phyloP scores from a whole-genome alignment of 2,113 vertebrate species.

The Pogonocichla stellata region DNA sequence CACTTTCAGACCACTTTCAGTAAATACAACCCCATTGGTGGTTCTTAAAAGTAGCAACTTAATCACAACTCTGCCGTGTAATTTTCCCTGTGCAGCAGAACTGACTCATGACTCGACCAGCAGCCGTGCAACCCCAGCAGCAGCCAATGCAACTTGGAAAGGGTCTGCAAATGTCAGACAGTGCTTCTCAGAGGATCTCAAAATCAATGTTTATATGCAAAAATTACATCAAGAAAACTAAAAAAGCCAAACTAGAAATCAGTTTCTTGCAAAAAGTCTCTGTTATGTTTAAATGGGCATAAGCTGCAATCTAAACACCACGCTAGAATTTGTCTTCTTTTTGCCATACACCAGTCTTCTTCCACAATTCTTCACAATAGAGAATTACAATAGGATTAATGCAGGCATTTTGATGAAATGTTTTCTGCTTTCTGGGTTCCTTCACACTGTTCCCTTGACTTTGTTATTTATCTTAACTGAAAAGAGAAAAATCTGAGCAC shows the following conservation, averaged over 20 bases:
- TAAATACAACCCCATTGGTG: not conserved
- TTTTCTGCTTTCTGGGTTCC: not conserved
- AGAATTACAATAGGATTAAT: not conserved
- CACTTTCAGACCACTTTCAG: not conserved
- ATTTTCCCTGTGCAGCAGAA: not conserved
- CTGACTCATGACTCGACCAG: not conserved
- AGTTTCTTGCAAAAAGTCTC: not conserved
- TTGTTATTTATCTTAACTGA: not conserved
- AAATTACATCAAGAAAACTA: not conserved
- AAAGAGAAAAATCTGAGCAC: not conserved
- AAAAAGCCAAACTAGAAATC: not conserved
- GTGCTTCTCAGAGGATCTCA: not conserved
- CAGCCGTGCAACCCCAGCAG: rapidly evolving
- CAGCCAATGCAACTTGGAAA: not conserved
- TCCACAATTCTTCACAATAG: not conserved
- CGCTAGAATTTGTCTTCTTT: rapidly evolving
- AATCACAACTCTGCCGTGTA: not conserved
- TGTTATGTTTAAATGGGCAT: not conserved
- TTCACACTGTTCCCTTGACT: not conserved
- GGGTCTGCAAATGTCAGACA: not conserved
- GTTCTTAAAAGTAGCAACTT: not conserved
- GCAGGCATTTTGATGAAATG: not conserved
- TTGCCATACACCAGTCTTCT: not conserved
- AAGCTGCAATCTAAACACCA: not conserved
- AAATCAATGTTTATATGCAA: not conserved